Base-by-base conservation (phyloP, 2,113 vertebrate species). In the Lutjanus erythropterus region DNA sequence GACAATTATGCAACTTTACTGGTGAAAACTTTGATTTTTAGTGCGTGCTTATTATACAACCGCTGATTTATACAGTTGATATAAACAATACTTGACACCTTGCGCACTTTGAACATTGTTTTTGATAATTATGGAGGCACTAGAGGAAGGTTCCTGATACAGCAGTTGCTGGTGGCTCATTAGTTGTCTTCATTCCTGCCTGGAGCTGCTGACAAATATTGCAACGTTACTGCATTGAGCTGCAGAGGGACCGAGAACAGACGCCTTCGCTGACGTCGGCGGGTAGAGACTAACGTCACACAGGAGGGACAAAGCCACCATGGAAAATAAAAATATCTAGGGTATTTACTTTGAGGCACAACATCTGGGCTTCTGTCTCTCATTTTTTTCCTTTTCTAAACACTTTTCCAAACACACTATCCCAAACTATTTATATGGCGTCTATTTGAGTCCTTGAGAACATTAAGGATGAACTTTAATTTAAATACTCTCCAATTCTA, bases 121-220 rank as follows among this genome's bases (percentile, higher is more conserved):
- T 56, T 27, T 35, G 27, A 14, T 80, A 19, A 66, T 78, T 66
- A 60, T 9, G 39, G 29, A 55, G 23, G 9, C 42, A 33, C 49
- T 7, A 31, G 27, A 68, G n/a, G 18, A 50, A 29, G 9, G 6
- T 29, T 64, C 12, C 58, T 46, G 25, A 9, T 49, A 16, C 21
- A 46, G 56, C 15, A 33, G 33, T 31, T 68, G 5, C 52, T 21
- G 18, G n/a, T 46, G 11, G 53, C 73, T 83, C 58, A 74, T 81
- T 81, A 78, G 27, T 50, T 21, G 66, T 66, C 77, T 84, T 69
- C 12, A 53, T 60, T 65, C 55, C 55, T 59, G 16, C 44, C 37
- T 42, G 37, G 29, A 70, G 65, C 58, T 52, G 31, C 25, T 42
- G 29, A 23, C 11, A 55, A 42, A 41, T 41, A 53, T 50, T 16